A percentile compares a stretch with the other conserved stretches of the same genome.
Conservation (phyloP, 2,888 invertebrate species). For the Drosophila subquinaria region DNA sequence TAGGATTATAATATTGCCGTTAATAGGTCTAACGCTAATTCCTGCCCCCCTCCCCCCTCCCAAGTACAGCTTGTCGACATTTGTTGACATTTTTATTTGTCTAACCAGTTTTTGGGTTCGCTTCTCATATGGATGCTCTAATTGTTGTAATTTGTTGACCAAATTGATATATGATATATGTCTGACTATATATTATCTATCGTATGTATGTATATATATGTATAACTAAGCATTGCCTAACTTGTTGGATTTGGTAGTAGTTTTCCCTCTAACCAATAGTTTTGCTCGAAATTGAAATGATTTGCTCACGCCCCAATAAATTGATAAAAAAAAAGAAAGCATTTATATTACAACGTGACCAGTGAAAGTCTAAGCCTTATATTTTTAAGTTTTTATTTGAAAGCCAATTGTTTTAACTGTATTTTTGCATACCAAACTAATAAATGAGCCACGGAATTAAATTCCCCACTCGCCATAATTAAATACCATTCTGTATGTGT, state of each 20-base stretch:
- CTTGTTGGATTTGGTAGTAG: slow-evolving; percentile 33
- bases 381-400: slow-evolving; percentile 56
- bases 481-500: slow-evolving; percentile 38
- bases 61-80: slow-evolving; percentile 36
- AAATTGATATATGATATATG: slow-evolving; percentile 54
- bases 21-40: slow-evolving; percentile 77
- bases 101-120: slow-evolving; percentile 57
- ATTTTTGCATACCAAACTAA: slow-evolving; percentile 76
- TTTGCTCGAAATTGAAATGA: slow-evolving; percentile 48
- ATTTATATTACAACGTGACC: slow-evolving; percentile 67
- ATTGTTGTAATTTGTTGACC: slow-evolving; percentile 71
- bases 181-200: slow-evolving; percentile 25
- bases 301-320: slow-evolving; percentile 49
- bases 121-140: slow-evolving; percentile 55
- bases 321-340: slow-evolving; percentile 35
- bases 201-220: slow-evolving; percentile 35
- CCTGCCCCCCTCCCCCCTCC: slow-evolving; percentile 63
- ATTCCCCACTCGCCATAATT: slow-evolving; percentile 70
- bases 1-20: slow-evolving; percentile 73
- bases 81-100: slow-evolving; percentile 43
- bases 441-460: slow-evolving; percentile 74
- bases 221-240: slow-evolving; percentile 24
- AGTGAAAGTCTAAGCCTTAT: slow-evolving; percentile 49
- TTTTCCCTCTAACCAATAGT: slow-evolving; percentile 38
- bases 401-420: slow-evolving; percentile 71